Evolutionary conservation across 1,140 invertebrate species (phyloP).

Genomic region (Hylaeus anthracinus): DNA sequence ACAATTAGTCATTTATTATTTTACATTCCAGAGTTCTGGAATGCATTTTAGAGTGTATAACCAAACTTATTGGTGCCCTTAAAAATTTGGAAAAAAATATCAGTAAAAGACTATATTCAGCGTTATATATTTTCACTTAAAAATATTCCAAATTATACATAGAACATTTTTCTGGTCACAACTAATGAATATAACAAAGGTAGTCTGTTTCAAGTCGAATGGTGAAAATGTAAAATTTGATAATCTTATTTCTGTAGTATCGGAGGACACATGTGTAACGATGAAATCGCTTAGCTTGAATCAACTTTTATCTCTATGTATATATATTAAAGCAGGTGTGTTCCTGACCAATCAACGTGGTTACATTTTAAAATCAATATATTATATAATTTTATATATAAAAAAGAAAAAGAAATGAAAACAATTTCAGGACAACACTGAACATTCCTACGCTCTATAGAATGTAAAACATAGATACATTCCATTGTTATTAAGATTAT

Average conservation of each 20-base stretch:
- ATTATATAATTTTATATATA: constrained; percentile 54
- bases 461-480: constrained; percentile 71
- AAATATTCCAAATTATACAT: too few species aligned
- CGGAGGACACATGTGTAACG: neutral
- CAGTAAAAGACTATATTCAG: too few species aligned
- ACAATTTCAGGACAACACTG: constrained; percentile 69
- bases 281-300: constrained; percentile 68
- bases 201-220: neutral
- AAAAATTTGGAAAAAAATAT: too few species aligned
- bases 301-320: constrained; percentile 64
- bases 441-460: constrained; percentile 75
- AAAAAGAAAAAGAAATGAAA: constrained; percentile 7
- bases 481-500: constrained; percentile 73
- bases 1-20: too few species aligned
- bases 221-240: neutral
- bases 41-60: too few species aligned
- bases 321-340: constrained; percentile 73
- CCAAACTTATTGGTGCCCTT: too few species aligned
- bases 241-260: constrained; percentile 16
- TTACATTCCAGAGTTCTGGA: too few species aligned
- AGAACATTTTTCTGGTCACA: too few species aligned
- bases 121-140: too few species aligned
- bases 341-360: constrained; percentile 79
- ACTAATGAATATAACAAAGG: too few species aligned
- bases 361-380: constrained; percentile 72